A percentile compares a stretch with the other conserved stretches of the same genome.
These are phyloP conservation scores for Vollenhovia emeryi DNA, from an alignment of 1,140 invertebrate species.

Conservation along the genomic window DNA sequence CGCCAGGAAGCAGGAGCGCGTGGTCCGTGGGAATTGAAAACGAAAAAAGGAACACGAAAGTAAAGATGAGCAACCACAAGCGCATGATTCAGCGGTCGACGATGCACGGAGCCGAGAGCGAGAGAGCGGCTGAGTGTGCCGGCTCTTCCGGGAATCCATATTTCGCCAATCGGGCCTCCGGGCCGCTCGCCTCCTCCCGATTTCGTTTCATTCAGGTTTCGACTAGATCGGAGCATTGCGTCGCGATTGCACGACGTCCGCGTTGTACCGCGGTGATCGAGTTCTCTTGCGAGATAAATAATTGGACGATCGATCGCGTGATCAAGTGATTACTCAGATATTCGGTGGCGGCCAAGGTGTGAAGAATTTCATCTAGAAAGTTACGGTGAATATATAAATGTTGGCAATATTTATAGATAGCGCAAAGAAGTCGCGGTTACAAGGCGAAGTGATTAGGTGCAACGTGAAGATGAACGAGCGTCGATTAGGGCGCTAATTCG, in stretches of 20 bases:
- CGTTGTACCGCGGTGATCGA: not conserved
- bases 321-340: not conserved
- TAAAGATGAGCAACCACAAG: slow-evolving; percentile 72
- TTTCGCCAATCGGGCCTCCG: slow-evolving; percentile 65
- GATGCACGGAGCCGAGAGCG: slow-evolving; percentile 65
- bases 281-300: not conserved
- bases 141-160: slow-evolving; percentile 70
- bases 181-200: slow-evolving; percentile 15
- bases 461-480: not conserved
- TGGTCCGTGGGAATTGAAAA: slow-evolving; percentile 17
- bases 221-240: not conserved
- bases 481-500: not conserved
- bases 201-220: slow-evolving; percentile 40
- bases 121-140: slow-evolving; percentile 42
- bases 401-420: not conserved
- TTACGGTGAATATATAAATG: not conserved
- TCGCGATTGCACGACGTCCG: not conserved
- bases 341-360: not conserved
- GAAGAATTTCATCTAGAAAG: not conserved
- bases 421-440: not conserved
- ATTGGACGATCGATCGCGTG: not conserved
- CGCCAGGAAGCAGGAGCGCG: not conserved
- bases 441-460: not conserved
- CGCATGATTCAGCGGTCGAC: slow-evolving; percentile 75
- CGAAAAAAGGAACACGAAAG: slow-evolving; percentile 64